phyloP scores from a whole-genome alignment of 2,797 vertebrate species.

The Aldrovandia affinis region DNA sequence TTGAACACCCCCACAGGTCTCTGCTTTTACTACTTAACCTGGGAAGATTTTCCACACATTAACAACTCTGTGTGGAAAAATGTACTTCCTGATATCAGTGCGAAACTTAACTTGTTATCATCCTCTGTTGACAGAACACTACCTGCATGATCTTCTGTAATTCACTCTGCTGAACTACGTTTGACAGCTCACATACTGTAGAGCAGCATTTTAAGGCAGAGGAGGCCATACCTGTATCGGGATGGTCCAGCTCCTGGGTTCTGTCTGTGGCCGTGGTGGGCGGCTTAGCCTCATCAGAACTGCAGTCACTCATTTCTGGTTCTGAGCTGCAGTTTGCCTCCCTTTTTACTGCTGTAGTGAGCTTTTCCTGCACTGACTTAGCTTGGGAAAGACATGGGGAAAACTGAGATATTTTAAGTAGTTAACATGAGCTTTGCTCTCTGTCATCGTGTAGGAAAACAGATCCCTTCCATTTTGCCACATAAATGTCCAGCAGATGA shows the following conservation, averaged over 20 bases:
- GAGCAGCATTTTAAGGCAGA: constrained; percentile 1
- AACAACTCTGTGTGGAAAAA: background rate
- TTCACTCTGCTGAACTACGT: too few relatives aligned
- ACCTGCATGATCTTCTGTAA: background rate
- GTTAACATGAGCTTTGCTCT: constrained; percentile 17
- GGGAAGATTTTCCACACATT: background rate
- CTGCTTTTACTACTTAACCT: background rate
- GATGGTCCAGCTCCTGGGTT: constrained; percentile 40
- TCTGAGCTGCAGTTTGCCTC: constrained; percentile 63
- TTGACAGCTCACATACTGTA: background rate
- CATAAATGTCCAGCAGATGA: background rate
- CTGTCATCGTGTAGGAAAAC: background rate
- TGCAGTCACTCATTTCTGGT: constrained; percentile 70
- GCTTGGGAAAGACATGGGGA: constrained; percentile 59
- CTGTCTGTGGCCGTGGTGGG: constrained; percentile 33
- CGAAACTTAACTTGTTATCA: background rate
- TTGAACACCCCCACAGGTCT: background rate
- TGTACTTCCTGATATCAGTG: too few relatives aligned
- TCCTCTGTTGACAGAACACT: background rate
- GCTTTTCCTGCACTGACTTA: constrained; percentile 82
- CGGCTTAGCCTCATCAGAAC: constrained; percentile 68
- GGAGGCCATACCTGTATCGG: constrained; percentile 49
- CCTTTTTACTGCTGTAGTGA: constrained; percentile 66
- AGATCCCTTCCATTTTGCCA: background rate
- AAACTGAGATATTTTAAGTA: constrained; percentile 41